Evolutionary conservation across 2,888 invertebrate genomes (phyloP), one percentile per base, ranked within the genome.

Genomic region (Himalopsyche japonica): DNA sequence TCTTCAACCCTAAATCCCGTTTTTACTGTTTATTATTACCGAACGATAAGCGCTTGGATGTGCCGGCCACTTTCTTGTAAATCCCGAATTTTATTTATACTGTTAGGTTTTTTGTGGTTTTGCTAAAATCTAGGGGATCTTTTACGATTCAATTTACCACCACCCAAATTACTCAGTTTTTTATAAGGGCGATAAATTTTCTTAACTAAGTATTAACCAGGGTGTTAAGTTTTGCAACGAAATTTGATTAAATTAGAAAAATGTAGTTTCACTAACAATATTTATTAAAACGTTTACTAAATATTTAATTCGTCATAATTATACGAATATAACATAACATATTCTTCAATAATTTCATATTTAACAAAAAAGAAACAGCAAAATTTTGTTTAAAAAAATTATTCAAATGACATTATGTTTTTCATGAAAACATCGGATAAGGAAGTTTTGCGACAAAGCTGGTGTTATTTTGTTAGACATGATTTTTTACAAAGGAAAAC

Each of bases 81-180:
- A 86, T 86, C 86, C 85, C 34, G 76, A 85, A 82, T 86, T 86
- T 86, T 85, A 85, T 86, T 86, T 86, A 86, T 85, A 82, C 81
- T 81, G 84, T 77, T 82, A 81, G 82, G 82, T 82, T 82, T 82
- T 84, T 82, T 82, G 70, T 70, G 70, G 70, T 70, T 70, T 70
- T 15, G 70, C 70, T 70, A 70, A 70, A 70, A 70, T 70, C 70
- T 27, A 27, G 27, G 70, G 70, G 70, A 70, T 70, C 70, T 70
- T 70, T 70, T 70, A 70, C 70, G 70, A 70, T 70, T 70, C 70
- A 70, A 70, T 70, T 70, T 70, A 70, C 70, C 70, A 70, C 70
- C 70, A 70, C 70, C 70, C 70, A 70, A 70, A 70, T 70, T 70
- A 70, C 70, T 70, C 70, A 27, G 70, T 70, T 70, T 70, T 70